phyloP scores from a whole-genome alignment of 2,113 vertebrate genomes.

The Misgurnus mizolepis region DNA sequence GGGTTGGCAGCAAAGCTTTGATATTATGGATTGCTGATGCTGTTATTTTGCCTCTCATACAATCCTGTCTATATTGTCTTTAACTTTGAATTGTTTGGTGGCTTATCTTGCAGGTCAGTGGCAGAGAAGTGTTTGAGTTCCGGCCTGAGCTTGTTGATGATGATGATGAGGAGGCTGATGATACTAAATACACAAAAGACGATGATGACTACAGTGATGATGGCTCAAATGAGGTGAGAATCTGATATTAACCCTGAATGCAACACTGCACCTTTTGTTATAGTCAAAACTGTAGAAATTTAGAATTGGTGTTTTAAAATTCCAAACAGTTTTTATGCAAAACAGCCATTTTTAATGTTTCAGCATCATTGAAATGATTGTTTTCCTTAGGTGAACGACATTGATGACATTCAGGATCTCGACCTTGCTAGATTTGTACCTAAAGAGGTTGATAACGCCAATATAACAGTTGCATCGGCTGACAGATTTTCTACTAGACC shows the following conservation, averaged over 20 bases:
- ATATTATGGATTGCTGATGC: background rate
- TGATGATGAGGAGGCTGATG: conserved; percentile 92
- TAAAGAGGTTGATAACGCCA: conserved; percentile 91
- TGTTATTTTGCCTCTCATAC: background rate
- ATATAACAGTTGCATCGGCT: conserved; percentile 88
- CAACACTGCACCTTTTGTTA: too few relatives aligned
- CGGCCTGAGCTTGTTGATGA: conserved; percentile 91
- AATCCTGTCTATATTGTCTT: too few relatives aligned
- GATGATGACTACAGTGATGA: conserved; percentile 77
- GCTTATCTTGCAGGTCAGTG: conserved; percentile 81
- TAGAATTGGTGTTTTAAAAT: too few relatives aligned
- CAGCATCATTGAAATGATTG: background rate
- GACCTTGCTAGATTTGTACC: conserved; percentile 89
- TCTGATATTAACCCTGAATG: background rate
- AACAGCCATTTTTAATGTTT: background rate
- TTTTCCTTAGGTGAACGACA: conserved; percentile 72
- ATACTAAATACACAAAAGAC: conserved; percentile 76
- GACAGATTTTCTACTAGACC: conserved; percentile 84
- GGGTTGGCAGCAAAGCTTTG: conserved; percentile 8
- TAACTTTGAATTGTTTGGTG: background rate
- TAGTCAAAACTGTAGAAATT: too few relatives aligned
- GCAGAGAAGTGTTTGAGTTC: conserved; percentile 96
- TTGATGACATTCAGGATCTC: conserved; percentile 82
- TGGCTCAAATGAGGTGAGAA: conserved; percentile 54
- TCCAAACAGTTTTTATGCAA: too few relatives aligned